A percentile compares a stretch with the other conserved stretches of the same genome.
Conservation (phyloP, 2,113 vertebrate genomes). For the Malurus alboscapulatus region DNA sequence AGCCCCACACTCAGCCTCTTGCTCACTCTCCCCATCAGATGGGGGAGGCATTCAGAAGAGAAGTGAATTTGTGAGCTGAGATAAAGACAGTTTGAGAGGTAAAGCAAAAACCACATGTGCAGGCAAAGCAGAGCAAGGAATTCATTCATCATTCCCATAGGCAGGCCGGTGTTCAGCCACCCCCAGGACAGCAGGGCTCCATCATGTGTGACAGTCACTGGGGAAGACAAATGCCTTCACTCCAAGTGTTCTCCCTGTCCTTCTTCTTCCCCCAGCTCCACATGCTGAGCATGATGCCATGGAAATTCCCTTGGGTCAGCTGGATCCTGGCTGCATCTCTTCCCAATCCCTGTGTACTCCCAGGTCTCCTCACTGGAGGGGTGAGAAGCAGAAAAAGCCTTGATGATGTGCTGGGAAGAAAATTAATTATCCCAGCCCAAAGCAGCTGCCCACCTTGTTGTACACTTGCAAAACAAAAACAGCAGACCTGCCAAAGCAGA, state of each 20-base stretch:
- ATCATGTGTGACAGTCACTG: neutral
- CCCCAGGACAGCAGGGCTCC: neutral
- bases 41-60: neutral
- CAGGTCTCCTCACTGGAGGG: neutral
- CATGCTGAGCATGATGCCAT: neutral
- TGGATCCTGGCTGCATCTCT: neutral
- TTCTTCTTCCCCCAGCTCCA: neutral
- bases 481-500: neutral
- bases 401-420: rapidly evolving
- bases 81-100: neutral
- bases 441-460: neutral
- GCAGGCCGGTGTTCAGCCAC: neutral
- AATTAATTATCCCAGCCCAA: neutral
- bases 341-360: neutral
- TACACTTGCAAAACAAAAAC: neutral
- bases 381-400: neutral
- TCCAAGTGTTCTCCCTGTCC: rapidly evolving
- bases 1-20: neutral
- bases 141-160: neutral
- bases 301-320: neutral
- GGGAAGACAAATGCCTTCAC: neutral
- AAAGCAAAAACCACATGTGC: neutral
- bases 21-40: rapidly evolving
- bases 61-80: neutral
- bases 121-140: neutral